Conservation (phyloP, 2,888 invertebrate genomes). For the Luperina testacea region DNA sequence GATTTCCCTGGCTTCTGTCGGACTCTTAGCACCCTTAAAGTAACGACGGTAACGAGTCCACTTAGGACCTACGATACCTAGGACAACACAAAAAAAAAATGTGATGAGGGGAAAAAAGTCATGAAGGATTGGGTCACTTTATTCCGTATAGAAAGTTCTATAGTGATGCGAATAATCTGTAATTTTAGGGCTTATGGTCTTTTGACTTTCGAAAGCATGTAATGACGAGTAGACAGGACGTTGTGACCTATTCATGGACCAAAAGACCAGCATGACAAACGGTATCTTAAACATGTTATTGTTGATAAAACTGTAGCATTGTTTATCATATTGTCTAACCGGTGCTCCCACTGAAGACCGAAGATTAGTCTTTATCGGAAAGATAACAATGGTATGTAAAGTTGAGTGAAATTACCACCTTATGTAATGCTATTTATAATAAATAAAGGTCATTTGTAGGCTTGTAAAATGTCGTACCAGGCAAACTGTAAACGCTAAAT, state of each 20-base stretch:
- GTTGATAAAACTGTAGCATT: conserved; percentile 31
- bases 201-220: neutral
- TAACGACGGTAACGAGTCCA: no score
- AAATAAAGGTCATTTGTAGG: conserved; percentile 13
- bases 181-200: neutral
- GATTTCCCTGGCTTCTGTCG: conserved; percentile 3
- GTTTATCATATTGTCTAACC: conserved; percentile 45
- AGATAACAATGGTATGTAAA: conserved; percentile 47
- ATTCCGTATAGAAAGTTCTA: neutral
- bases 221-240: neutral
- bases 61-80: neutral
- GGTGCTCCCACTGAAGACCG: conserved; percentile 34
- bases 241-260: neutral
- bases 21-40: neutral
- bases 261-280: conserved; percentile 5
- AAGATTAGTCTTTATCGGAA: conserved; percentile 50
- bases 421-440: conserved; percentile 39
- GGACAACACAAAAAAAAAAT: neutral
- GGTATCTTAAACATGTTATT: conserved; percentile 23
- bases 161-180: neutral
- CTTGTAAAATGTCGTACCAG: neutral
- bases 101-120: neutral
- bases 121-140: no score
- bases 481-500: neutral
- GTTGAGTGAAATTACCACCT: conserved; percentile 16